Conservation (phyloP, 2,113 vertebrate genomes). For the Phaethornis superciliosus region DNA sequence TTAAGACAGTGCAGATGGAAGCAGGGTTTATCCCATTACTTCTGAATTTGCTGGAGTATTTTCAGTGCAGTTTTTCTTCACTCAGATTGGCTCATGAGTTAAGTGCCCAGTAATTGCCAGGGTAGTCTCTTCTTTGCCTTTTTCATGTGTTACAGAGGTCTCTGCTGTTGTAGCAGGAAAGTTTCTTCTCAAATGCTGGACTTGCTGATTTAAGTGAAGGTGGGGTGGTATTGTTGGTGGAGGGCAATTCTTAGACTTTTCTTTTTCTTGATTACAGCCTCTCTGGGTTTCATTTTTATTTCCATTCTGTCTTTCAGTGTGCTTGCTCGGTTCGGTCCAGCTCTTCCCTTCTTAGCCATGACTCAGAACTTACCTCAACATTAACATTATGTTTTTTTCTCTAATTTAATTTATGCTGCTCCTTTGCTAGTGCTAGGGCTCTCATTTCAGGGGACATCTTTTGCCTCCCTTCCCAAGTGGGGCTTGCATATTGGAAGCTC, state of each 20-base stretch:
- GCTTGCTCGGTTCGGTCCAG: neutral
- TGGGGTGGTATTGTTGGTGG: neutral
- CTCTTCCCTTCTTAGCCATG: neutral
- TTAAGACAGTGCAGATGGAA: neutral
- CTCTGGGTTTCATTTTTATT: neutral
- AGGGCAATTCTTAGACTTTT: neutral
- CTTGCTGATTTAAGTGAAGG: neutral
- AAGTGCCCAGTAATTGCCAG: neutral
- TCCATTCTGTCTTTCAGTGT: neutral
- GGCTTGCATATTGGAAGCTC: neutral
- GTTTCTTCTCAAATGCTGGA: neutral
- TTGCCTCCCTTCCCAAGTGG: neutral
- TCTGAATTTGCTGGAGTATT: neutral
- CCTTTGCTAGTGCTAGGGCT: neutral
- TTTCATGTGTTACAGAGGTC: neutral
- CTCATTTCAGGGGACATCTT: neutral
- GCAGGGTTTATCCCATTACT: neutral
- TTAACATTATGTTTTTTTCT: neutral
- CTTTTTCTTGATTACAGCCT: neutral
- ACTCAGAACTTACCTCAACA: neutral
- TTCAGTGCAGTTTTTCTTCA: neutral
- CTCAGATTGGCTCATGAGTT: neutral
- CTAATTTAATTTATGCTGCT: neutral
- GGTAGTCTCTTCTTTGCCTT: neutral
- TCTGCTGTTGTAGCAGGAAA: neutral